phyloP scores from a whole-genome alignment of 2,113 vertebrate genomes.

The Irena cyanogastra region DNA sequence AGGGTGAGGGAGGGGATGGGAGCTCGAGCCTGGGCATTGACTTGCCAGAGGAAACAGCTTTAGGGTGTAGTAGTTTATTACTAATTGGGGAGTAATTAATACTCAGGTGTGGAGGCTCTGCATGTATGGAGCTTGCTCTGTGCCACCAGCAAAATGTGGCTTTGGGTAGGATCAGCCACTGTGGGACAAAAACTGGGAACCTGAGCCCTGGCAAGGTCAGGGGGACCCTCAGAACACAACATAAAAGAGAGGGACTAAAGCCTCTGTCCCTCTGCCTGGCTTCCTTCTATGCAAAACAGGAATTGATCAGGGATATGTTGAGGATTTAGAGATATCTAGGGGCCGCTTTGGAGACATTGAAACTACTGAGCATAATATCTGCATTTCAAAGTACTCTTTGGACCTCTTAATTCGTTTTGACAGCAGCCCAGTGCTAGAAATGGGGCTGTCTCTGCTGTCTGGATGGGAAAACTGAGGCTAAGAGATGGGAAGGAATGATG shows the following conservation, averaged over 20 bases:
- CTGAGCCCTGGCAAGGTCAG: background rate
- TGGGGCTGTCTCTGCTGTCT: background rate
- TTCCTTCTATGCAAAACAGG: slow-evolving; percentile 38
- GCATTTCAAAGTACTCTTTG: slow-evolving; percentile 61
- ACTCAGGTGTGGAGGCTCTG: background rate
- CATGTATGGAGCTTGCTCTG: background rate
- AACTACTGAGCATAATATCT: slow-evolving; percentile 26
- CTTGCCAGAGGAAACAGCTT: background rate
- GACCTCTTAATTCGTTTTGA: slow-evolving; percentile 60
- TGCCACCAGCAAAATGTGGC: background rate
- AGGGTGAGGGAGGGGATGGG: background rate
- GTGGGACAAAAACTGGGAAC: background rate
- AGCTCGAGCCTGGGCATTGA: background rate
- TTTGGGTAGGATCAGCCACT: background rate
- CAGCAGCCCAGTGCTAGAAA: background rate
- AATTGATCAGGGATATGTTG: slow-evolving; percentile 46
- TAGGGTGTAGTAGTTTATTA: background rate
- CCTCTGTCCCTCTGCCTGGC: background rate
- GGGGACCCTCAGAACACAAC: background rate
- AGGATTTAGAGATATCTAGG: slow-evolving; percentile 61
- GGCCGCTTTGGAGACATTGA: slow-evolving; percentile 48
- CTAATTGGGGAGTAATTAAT: background rate
- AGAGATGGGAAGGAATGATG: background rate
- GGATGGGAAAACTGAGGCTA: background rate
- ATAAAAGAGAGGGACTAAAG: slow-evolving; percentile 7